Evolutionary conservation across 2,888 invertebrate genomes (phyloP), one percentile per base, ranked within the genome.

Genomic region (Phalera bucephala): DNA sequence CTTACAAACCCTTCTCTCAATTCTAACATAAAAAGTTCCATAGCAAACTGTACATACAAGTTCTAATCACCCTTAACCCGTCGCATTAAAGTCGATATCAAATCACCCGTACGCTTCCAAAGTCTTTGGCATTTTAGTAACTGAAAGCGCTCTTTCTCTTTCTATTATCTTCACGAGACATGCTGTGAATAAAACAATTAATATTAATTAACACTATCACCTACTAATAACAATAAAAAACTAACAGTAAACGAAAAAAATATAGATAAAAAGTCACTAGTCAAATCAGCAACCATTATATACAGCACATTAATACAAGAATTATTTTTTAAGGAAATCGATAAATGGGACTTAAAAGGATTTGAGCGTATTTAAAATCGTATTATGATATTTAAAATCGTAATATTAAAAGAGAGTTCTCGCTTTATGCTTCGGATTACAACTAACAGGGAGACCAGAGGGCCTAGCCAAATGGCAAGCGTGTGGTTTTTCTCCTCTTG

Each of bases 121-220:
- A 1, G 35, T 50, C 50, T 50, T 50, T 50, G 50, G 50, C 27
- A 42, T 50, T 22, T 29, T 40, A 48, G 34, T 42, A 42, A 25
- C 28, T 28, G 31, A 46, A 50, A 45, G 9, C 31, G 22, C 21
- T 49, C 10, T 9, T 27, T 37, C 20, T 15, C 10, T 33, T 28
- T 34, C 26, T 19, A 9, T 13, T 7, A 23, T 21, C 26, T 38
- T 38, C 31, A 45, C 26, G 26, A 33, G 11, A 34, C 22, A 20
- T 40, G 20, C 41, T 36, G 45, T 31, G 33, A 36, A 50, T 45
- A 15, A 50, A 49, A 42, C 14, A 41, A 28, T 33, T n/a, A 33
- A 47, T 47, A 40, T 32, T 40, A 48, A 48, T 22, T 25, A 33
- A 25, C 17, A 35, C n/a, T 1, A 20, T 25, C 25, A 40, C 27